phyloP scores from a whole-genome alignment of 2,113 vertebrate genomes.

The Chamaea fasciata region DNA sequence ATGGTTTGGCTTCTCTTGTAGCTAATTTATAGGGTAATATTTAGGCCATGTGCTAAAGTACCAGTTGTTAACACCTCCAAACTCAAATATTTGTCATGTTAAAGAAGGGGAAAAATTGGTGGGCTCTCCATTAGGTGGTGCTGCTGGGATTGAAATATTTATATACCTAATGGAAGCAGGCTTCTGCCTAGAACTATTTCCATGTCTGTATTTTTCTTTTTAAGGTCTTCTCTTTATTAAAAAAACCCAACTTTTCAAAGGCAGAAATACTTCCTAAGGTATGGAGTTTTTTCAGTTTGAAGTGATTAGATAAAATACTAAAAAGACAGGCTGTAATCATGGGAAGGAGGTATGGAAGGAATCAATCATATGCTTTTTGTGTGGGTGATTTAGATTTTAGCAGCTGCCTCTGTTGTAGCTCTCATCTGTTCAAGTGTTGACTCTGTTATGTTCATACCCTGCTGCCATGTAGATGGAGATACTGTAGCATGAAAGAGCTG shows the following conservation, averaged over 20 bases:
- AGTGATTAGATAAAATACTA: not conserved
- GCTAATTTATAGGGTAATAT: not conserved
- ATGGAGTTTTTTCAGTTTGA: not conserved
- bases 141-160: constrained; percentile 60
- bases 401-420: not conserved
- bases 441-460: not conserved
- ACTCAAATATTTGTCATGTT: constrained; percentile 8
- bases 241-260: not conserved
- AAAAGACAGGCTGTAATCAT: not conserved
- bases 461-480: not conserved
- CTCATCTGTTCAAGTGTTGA: not conserved
- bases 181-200: not conserved
- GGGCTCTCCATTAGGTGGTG: constrained; percentile 65
- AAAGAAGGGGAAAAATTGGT: not conserved
- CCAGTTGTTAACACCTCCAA: constrained; percentile 11
- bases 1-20: not conserved
- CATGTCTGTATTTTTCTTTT: not conserved
- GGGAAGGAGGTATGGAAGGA: not conserved
- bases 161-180: not conserved
- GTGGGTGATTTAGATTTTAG: not conserved
- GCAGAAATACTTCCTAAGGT: not conserved
- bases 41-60: not conserved
- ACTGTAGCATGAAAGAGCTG: not conserved
- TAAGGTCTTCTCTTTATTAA: not conserved
- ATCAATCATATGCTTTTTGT: not conserved